Base-by-base conservation (phyloP, 1,140 invertebrate genomes). In the Drosophila elegans region DNA sequence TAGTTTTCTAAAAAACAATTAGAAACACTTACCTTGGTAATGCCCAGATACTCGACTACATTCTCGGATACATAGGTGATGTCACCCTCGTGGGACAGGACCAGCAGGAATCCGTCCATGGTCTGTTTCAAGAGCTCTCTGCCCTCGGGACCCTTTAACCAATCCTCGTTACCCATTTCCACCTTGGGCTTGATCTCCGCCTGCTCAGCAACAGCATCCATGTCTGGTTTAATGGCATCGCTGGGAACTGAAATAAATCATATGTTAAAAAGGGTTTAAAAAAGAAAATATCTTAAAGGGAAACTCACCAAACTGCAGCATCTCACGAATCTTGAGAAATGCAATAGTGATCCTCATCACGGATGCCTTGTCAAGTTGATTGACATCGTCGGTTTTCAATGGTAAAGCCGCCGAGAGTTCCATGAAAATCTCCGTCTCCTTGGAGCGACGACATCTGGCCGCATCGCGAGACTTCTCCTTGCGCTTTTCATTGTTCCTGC, bases 381-480 rank as follows among this genome's bases (percentile, higher is more conserved):
- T 94, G 6, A 97, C 95, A 56, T 97, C 96, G 46, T 96, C 95
- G 46, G 94, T 93, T 9, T 96, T 93, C 10, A 99, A 92, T 0
- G 98, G 98, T 69, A 99, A 93, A 4, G 95, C 95, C 44, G 95
- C 94, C 0, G 96, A 96, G 66, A 99, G 94, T 84, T 98, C 97
- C 38, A 95, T 95, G 92, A 99, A 99, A 75, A 99, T 97, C 93
- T 98, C 97, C 62, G 98, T 98, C 93, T 99, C 98, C 85, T 96
- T 96, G 68, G 97, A 97, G 41, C 98, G 95, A 34, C 98, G 95
- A 90, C 95, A 98, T 81, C 98, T 94, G 0, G 98, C 98, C 3
- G 98, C 98, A 93, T 99, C 97, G 49, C 98, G 95, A 1, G 98
- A 99, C 89, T 98, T 98, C 93, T 99, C 98, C 93, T 99, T 98